Base-by-base conservation (phyloP, 2,113 vertebrate genomes). In the Pseudopipra pipra region DNA sequence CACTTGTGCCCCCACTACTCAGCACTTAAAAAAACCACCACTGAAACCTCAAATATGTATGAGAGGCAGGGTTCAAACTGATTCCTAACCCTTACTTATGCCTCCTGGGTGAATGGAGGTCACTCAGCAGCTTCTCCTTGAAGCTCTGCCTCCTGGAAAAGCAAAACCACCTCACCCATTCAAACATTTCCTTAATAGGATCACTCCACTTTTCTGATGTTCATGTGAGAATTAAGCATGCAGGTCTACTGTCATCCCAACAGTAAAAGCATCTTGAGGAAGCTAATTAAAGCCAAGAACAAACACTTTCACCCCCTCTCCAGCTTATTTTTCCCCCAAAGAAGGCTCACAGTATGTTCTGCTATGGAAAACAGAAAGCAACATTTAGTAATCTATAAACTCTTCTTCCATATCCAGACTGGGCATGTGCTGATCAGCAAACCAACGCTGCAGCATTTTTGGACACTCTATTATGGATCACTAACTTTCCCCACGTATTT, bases 201-300 rank as follows among this genome's bases (percentile, higher is more conserved):
- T 33, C 78, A 65, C 72, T 77, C 28, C 31, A 56, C 67, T 92
- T 94, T 61, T 76, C 78, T 82, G 30, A 68, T 27, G 11, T 80
- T 86, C 72, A 77, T 95, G 92, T 80, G 88, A 86, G 87, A 86
- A 94, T 91, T 93, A 93, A 95, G 73, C 49, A 94, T 75, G 81
- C 94, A 93, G 78, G 90, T 87, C 89, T 88, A 82, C 93, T 94
- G 91, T 77, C 87, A 94, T 54, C 85, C 84, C 74, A 92, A 85
- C 79, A 87, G 88, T 37, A 87, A 67, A 94, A 83, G 77, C 83
- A 88, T 97, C 90, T 92, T 80, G 91, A 94, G 70, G 39, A 71
- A 89, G 91, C 86, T 95, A 94, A 97, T 94, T 95, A 97, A 96
- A 97, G 95, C 93, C 70, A 77, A 89, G 93, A 93, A 92, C 91